Conservation (phyloP, 2,113 vertebrate genomes). For the Datnioides undecimradiatus region DNA sequence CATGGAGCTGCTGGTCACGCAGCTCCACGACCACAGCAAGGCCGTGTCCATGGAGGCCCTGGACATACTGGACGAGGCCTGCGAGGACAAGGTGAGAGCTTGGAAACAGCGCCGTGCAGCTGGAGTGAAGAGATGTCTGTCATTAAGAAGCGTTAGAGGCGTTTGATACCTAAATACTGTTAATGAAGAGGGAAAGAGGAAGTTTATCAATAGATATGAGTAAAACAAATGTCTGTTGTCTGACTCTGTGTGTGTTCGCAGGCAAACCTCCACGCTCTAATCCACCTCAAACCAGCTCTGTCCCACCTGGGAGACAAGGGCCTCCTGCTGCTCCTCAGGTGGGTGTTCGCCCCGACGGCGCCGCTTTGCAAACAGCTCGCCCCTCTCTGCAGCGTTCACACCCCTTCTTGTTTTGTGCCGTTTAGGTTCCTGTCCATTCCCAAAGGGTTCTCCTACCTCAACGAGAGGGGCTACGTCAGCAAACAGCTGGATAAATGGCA, state of each 20-base stretch:
- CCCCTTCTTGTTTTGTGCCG: conserved; percentile 31
- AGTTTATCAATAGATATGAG: no score
- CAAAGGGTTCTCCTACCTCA: conserved; percentile 98
- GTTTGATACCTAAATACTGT: no score
- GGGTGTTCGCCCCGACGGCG: conserved; percentile 33
- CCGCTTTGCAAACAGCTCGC: background rate
- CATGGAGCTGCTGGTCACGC: conserved; percentile 96
- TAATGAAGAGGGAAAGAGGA: no score
- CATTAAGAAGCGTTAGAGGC: no score
- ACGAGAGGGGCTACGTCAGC: conserved; percentile 96
- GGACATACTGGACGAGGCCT: conserved; percentile 97
- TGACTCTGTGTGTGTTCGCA: conserved; percentile 72
- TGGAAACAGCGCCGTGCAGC: no score
- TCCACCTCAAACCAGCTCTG: conserved; percentile 98
- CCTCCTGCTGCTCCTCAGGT: conserved; percentile 95
- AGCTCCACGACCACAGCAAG: conserved; percentile 98
- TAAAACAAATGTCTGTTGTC: no score
- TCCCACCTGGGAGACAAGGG: conserved; percentile 98
- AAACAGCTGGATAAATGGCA: conserved; percentile 99
- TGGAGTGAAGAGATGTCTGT: no score
- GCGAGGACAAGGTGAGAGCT: conserved; percentile 94
- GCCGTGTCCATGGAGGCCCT: conserved; percentile 95
- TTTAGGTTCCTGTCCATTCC: conserved; percentile 98
- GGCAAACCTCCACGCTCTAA: conserved; percentile 98
- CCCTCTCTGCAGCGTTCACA: background rate